Percentiles rank a stretch among this genome's conserved stretches.
Evolutionary conservation across 2,797 vertebrate species (phyloP).

Genomic region (Cyprinella venusta): DNA sequence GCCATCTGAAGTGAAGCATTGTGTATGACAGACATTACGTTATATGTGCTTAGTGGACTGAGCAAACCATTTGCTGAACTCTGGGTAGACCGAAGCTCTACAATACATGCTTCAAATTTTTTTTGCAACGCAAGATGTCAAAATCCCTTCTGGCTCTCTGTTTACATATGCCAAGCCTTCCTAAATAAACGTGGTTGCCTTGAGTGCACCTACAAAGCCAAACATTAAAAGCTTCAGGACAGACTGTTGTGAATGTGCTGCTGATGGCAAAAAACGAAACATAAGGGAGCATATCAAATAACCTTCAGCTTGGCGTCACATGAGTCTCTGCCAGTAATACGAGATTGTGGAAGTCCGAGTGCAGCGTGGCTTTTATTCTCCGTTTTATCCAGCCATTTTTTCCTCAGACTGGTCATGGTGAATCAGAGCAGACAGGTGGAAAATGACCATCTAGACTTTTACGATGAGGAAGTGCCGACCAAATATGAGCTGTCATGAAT

Average conservation of each 20-base stretch:
- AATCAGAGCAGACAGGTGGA: slow-evolving; percentile 53
- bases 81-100: background rate
- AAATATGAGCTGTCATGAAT: slow-evolving; percentile 25
- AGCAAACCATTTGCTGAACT: background rate
- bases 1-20: slow-evolving; percentile 13
- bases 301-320: slow-evolving; percentile 42
- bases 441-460: slow-evolving; percentile 40
- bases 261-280: slow-evolving; percentile 7
- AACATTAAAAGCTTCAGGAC: background rate
- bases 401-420: slow-evolving; percentile 13
- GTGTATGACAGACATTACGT: slow-evolving; percentile 1
- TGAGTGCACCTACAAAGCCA: slow-evolving; percentile 12
- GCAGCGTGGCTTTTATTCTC: slow-evolving; percentile 11
- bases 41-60: background rate
- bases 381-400: slow-evolving; percentile 27
- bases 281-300: slow-evolving; percentile 37
- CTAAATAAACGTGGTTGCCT: slow-evolving; percentile 25
- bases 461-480: background rate
- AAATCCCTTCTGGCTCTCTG: slow-evolving; percentile 16
- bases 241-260: slow-evolving; percentile 3
- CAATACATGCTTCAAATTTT: background rate
- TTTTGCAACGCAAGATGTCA: background rate
- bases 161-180: slow-evolving; percentile 15
- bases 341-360: slow-evolving; percentile 36
- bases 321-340: slow-evolving; percentile 42